Percentiles rank a stretch among this genome's conserved stretches.
These are phyloP conservation scores for Pipa parva DNA, from an alignment of 2,113 vertebrate species.

Conservation along the genomic window DNA sequence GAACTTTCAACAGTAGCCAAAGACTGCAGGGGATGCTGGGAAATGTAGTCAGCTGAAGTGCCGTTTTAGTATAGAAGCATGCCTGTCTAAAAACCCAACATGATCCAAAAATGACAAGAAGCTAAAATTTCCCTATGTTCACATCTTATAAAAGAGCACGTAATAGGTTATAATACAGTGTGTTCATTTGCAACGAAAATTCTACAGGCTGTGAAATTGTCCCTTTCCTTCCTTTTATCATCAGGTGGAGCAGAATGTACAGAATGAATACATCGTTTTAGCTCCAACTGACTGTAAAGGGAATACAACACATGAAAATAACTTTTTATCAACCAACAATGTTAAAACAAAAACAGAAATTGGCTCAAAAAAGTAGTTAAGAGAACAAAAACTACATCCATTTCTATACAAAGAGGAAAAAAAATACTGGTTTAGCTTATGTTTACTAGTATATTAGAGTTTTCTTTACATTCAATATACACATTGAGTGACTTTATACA, in stretches of 20 bases:
- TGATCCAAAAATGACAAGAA: background rate
- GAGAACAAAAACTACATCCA: constrained; percentile 41
- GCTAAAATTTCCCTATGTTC: background rate
- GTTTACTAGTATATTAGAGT: background rate
- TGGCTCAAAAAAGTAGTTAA: constrained; percentile 51
- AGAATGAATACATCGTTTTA: background rate
- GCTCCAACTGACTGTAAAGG: background rate
- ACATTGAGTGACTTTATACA: background rate
- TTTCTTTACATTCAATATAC: background rate
- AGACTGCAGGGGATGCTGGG: too few relatives aligned
- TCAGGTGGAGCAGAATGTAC: background rate
- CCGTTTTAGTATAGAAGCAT: background rate
- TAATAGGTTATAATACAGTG: background rate
- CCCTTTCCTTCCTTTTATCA: background rate
- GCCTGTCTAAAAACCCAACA: background rate
- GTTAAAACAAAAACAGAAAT: constrained; percentile 46
- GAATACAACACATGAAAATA: background rate
- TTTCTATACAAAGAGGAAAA: constrained; percentile 26
- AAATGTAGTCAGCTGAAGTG: too few relatives aligned
- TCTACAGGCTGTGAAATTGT: background rate
- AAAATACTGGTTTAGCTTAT: constrained; percentile 12
- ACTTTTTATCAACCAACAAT: constrained; percentile 34
- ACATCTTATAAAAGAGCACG: background rate
- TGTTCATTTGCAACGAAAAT: background rate
- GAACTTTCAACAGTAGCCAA: too few relatives aligned